phyloP scores from a whole-genome alignment of 2,888 invertebrate species.

The Hyalella azteca region DNA sequence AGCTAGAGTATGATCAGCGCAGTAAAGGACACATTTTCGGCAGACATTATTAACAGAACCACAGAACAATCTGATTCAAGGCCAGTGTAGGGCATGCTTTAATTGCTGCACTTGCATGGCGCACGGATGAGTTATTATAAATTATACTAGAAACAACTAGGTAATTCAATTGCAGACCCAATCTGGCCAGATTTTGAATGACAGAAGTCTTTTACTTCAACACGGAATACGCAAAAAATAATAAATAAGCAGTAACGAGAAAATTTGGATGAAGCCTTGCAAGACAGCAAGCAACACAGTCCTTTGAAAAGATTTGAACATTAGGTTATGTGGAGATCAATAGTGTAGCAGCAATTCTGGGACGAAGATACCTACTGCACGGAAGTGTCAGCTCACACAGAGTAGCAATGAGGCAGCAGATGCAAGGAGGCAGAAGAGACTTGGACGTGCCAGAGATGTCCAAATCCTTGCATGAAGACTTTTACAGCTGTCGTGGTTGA shows the following conservation, averaged over 20 bases:
- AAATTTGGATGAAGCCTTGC: not conserved
- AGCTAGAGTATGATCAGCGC: conserved; percentile 32
- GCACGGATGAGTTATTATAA: too few relatives aligned
- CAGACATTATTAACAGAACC: conserved; percentile 26
- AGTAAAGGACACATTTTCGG: conserved; percentile 10
- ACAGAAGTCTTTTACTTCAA: too few relatives aligned
- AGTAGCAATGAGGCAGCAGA: conserved; percentile 29
- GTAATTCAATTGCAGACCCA: too few relatives aligned
- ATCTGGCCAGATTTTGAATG: not conserved
- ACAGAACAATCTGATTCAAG: not conserved
- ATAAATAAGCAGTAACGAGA: too few relatives aligned
- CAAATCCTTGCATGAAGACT: conserved; percentile 16
- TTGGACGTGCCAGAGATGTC: not conserved
- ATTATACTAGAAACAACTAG: too few relatives aligned
- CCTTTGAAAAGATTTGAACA: not conserved
- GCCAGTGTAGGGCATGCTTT: not conserved
- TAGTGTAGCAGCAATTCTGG: conserved; percentile 9
- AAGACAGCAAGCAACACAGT: not conserved
- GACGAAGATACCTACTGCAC: conserved; percentile 34
- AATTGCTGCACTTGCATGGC: not conserved
- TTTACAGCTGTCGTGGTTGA: not conserved
- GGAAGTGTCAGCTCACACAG: conserved; percentile 25
- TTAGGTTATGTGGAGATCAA: not conserved
- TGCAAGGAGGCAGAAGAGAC: conserved; percentile 18
- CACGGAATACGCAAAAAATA: too few relatives aligned